Evolutionary conservation across 1,140 invertebrate genomes (phyloP), one percentile per base, ranked within the genome.

Genomic region (Lordiphosa stackelbergi): DNA sequence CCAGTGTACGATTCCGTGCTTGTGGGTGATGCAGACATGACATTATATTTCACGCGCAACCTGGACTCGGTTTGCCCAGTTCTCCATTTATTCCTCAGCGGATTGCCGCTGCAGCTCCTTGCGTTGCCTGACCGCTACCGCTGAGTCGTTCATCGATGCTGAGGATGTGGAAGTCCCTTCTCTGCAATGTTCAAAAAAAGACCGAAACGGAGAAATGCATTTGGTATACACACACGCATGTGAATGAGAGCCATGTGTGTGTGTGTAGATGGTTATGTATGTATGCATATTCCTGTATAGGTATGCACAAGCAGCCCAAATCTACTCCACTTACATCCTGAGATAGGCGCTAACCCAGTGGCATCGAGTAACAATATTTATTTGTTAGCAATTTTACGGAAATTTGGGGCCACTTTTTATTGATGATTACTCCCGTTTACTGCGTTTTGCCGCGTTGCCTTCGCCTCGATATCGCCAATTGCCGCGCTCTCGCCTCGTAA

Each of bases 161-260:
- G 3, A 13, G 22, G 12, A 31, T 47, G 34, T 53, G 35, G 19
- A 19, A 19, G 19, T 54, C 7, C 28, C 28, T 31, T 31, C 28
- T 71, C 71, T 81, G 70, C 40, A 70, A 81, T 48, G 55, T 41
- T 64, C 38, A 51, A 54, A 46, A 61, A n/a, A 52, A 66, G 13
- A 19, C 9, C 38, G 36, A 66, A 58, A 62, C 28, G 31, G 24
- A 46, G 43, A 28, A 51, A 51, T 51, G 34, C 34, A 51, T 51
- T 51, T 74, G 70, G 57, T 78, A 79, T 78, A 78, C 65, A 78
- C 51, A 62, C 64, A 47, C 51, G 19, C 40, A 45, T 53, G 22
- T 53, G 49, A 37, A 53, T 60, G 45, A 34, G 38, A 49, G 24
- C 16, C 37, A 46, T 13, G 10, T 47, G 7, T 37, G 11, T 48